phyloP scores from a whole-genome alignment of 2,797 vertebrate species.

The Pseudochromis fuscus region DNA sequence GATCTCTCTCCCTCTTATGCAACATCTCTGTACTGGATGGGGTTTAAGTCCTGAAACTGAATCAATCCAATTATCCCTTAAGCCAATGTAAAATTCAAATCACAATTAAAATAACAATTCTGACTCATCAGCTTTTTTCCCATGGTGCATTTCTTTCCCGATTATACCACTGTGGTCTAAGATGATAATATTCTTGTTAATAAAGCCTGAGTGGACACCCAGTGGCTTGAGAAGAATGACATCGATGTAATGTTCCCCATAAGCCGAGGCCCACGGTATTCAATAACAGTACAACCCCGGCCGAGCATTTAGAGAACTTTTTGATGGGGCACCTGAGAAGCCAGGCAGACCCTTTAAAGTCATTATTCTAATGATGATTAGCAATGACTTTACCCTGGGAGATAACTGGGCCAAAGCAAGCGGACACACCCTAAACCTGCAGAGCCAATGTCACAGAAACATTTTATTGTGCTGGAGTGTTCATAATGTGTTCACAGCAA shows the following conservation, averaged over 20 bases:
- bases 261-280: conserved; percentile 51
- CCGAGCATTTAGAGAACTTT: conserved; percentile 50
- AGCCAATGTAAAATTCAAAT: conserved; percentile 40
- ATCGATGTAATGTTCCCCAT: conserved; percentile 64
- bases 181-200: conserved; percentile 62
- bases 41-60: conserved; percentile 36
- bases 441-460: conserved; percentile 13
- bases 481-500: not conserved
- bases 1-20: conserved; percentile 8
- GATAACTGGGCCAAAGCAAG: conserved; percentile 30
- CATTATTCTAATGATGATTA: conserved; percentile 60
- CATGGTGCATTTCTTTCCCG: conserved; percentile 51
- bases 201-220: conserved; percentile 64
- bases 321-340: conserved; percentile 58
- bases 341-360: conserved; percentile 39
- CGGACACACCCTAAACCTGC: conserved; percentile 40
- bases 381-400: conserved; percentile 41
- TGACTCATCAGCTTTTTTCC: conserved; percentile 53
- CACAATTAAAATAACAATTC: conserved; percentile 52
- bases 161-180: conserved; percentile 49
- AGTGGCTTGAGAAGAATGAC: conserved; percentile 63
- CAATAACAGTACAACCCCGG: conserved; percentile 59
- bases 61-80: conserved; percentile 45
- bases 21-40: conserved; percentile 10
- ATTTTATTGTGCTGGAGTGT: conserved; percentile 17